A percentile compares a stretch with the other conserved stretches of the same genome.
Conservation (phyloP, 2,888 invertebrate species). For the Arrhopalites spinosus region DNA sequence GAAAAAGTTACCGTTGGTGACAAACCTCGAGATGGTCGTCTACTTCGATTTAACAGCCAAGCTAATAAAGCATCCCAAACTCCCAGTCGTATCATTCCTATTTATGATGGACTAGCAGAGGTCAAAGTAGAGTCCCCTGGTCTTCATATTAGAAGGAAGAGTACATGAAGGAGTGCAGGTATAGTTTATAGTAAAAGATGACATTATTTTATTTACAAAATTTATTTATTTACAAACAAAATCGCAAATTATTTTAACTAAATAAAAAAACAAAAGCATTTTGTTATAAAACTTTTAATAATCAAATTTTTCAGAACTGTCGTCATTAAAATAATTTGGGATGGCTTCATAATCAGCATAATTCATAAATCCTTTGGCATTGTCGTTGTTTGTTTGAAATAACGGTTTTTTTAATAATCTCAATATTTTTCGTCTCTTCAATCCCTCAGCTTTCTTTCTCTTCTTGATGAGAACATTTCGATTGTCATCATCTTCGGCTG, state of each 20-base stretch:
- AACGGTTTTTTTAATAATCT: too few species aligned
- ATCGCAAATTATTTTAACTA: neutral
- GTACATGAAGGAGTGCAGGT: neutral
- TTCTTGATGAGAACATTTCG: neutral
- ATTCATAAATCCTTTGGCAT: too few species aligned
- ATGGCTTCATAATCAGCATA: too few species aligned
- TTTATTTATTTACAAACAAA: slow-evolving; percentile 1
- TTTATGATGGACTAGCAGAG: slow-evolving; percentile 19
- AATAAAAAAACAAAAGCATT: neutral
- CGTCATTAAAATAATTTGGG: too few species aligned
- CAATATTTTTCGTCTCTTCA: too few species aligned
- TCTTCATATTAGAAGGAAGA: slow-evolving; percentile 23
- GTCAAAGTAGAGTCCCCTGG: slow-evolving; percentile 34
- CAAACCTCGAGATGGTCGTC: neutral
- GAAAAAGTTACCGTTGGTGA: neutral
- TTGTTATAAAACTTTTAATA: neutral
- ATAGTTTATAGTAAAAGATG: neutral
- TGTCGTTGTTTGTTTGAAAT: too few species aligned
- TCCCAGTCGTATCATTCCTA: too few species aligned
- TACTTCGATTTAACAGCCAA: too few species aligned
- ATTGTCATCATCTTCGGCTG: neutral
- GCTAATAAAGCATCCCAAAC: too few species aligned
- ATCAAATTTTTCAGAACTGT: too few species aligned
- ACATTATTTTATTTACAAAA: neutral
- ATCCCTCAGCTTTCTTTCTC: neutral